Evolutionary conservation across 2,797 vertebrate species (phyloP).

Genomic region (Yasuhikotakia modesta): DNA sequence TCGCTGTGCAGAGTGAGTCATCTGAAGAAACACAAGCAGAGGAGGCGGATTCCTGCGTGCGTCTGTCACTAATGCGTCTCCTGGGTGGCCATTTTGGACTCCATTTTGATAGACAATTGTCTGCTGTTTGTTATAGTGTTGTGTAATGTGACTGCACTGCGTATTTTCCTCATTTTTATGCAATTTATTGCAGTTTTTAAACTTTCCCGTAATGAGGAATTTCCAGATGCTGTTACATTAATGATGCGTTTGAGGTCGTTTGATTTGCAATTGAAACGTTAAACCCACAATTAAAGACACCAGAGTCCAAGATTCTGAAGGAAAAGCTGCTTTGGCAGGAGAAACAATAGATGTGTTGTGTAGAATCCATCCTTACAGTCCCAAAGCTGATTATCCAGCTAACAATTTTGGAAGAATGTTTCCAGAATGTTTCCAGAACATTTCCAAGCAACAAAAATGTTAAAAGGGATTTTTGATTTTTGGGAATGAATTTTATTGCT

Average conservation of each 20-base stretch:
- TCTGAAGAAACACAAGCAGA: slow-evolving; percentile 50
- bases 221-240: slow-evolving; percentile 47
- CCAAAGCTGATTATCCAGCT: slow-evolving; percentile 17
- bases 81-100: slow-evolving; percentile 43
- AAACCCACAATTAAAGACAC: slow-evolving; percentile 31
- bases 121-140: slow-evolving; percentile 22
- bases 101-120: slow-evolving; percentile 34
- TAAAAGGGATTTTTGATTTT: no score
- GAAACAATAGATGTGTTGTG: slow-evolving; percentile 46
- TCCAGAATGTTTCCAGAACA: no score
- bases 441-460: no score
- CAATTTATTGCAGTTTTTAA: slow-evolving; percentile 51
- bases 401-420: no score
- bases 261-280: slow-evolving; percentile 1
- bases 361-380: background rate
- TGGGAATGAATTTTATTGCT: no score
- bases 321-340: slow-evolving; percentile 38
- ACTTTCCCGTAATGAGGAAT: slow-evolving; percentile 45
- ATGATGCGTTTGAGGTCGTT: slow-evolving; percentile 47
- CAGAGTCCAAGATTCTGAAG: slow-evolving; percentile 31
- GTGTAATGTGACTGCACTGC: slow-evolving; percentile 25
- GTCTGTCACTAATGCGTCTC: slow-evolving; percentile 44
- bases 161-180: slow-evolving; percentile 31
- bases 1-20: slow-evolving; percentile 45
- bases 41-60: slow-evolving; percentile 36